Evolutionary conservation across 2,888 invertebrate species (phyloP).

Genomic region (Pachliopta kotzebuea): DNA sequence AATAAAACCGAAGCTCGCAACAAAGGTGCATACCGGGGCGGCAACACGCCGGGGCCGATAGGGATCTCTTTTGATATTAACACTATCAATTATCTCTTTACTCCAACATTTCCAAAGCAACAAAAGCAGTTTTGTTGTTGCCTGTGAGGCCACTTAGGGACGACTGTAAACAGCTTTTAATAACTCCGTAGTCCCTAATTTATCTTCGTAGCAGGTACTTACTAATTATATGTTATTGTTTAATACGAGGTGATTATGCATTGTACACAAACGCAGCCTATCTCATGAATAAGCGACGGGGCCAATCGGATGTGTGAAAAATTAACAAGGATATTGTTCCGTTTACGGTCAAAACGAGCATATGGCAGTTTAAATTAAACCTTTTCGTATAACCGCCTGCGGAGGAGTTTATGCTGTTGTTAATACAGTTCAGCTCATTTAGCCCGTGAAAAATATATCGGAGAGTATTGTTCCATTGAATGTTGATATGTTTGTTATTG

Average conservation of each 20-base stretch:
- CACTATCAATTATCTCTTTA: conserved; percentile 31
- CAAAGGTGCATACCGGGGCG: conserved; percentile 17
- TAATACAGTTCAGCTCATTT: conserved; percentile 43
- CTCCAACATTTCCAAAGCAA: conserved; percentile 30
- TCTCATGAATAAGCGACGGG: conserved; percentile 54
- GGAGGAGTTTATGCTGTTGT: conserved; percentile 36
- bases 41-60: conserved; percentile 20
- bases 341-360: conserved; percentile 47
- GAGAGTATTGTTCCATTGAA: no score
- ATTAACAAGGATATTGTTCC: conserved; percentile 56
- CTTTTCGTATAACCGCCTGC: conserved; percentile 38
- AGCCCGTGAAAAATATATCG: no score
- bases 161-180: conserved; percentile 76
- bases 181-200: conserved; percentile 69
- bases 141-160: conserved; percentile 66
- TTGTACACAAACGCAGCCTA: conserved; percentile 48
- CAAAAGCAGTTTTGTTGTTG: conserved; percentile 45
- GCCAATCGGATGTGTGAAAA: conserved; percentile 58
- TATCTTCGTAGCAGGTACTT: conserved; percentile 72
- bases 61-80: conserved; percentile 32
- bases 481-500: no score
- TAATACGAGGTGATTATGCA: conserved; percentile 73
- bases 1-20: conserved; percentile 28
- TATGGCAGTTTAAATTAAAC: conserved; percentile 48
- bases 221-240: conserved; percentile 78